phyloP scores from a whole-genome alignment of 1,140 invertebrate genomes.

The Mizuhopecten yessoensis region DNA sequence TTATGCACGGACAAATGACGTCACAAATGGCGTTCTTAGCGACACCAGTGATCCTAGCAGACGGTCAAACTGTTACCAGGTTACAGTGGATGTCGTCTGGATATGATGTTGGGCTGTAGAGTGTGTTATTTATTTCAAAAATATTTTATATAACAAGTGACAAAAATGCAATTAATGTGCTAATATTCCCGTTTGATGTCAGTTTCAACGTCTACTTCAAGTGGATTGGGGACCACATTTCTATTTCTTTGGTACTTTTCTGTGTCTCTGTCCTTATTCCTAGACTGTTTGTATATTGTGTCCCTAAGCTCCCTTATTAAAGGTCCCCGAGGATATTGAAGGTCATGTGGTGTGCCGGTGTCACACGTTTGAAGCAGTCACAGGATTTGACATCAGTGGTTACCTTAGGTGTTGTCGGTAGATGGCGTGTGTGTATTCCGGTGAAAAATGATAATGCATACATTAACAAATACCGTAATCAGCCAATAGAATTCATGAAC shows the following conservation, averaged over 20 bases:
- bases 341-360: not conserved
- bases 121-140: conserved; percentile 46
- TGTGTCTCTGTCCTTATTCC: not conserved
- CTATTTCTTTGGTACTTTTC: not conserved
- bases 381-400: too few species aligned
- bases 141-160: not conserved
- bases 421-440: not conserved
- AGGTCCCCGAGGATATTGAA: not conserved
- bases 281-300: not conserved
- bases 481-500: not conserved
- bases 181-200: not conserved
- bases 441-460: not conserved
- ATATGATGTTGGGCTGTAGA: conserved; percentile 53
- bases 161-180: not conserved
- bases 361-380: not conserved
- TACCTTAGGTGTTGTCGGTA: too few species aligned
- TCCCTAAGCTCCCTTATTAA: not conserved
- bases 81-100: conserved; percentile 69
- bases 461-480: not conserved
- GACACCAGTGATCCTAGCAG: conserved; percentile 4
- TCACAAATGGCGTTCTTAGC: conserved; percentile 42
- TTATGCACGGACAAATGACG: conserved; percentile 51
- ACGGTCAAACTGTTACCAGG: conserved; percentile 61
- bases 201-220: not conserved
- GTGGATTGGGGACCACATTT: not conserved